Evolutionary conservation across 23 tunicate species (phyloP), one percentile per base, ranked within the genome.

Genomic region (Botrylloides violaceus): DNA sequence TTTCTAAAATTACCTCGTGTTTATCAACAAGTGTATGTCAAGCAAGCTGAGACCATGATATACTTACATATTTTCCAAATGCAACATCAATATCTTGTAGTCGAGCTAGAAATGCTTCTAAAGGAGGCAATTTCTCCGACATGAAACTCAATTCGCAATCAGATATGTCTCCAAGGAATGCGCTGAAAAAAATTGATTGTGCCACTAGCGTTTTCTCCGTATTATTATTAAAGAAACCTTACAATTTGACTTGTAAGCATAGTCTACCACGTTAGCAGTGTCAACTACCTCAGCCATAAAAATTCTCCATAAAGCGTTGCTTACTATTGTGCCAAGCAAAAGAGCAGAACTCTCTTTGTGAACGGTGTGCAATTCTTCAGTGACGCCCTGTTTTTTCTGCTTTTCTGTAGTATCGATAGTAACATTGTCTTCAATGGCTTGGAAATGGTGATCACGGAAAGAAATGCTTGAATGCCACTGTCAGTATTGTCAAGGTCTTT

Each of bases 291-390:
- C n/a, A n/a, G n/a, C n/a, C n/a, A n/a, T n/a, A n/a, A n/a, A n/a
- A n/a, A n/a, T n/a, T n/a, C n/a, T n/a, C n/a, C n/a, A n/a, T n/a
- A n/a, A n/a, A n/a, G n/a, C 53, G 12, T 7, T 43, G 33, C 70
- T 63, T 28, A 63, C 70, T 33, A 63, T 29, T 63, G 35, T 7
- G 33, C 70, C 32, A 63, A 22, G 4, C 20, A 27, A 28, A 63
- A 63, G 34, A 63, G 33, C 23, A 63, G 70, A 63, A 63, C 29
- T 63, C 70, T 63, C 33, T 63, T 63, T 34, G 26, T 31, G 35
- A 63, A 63, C 18, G 70, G 12, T 31, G 70, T 25, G n/a, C 70
- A 63, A 27, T 31, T 22, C 20, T 22, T 19, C n/a, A 31, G 70
- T 25, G 32, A 29, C 3, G 70, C 3, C 3, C 23, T 31, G 20